phyloP scores from a whole-genome alignment of 2,797 vertebrate species.

The Ataeniobius toweri region DNA sequence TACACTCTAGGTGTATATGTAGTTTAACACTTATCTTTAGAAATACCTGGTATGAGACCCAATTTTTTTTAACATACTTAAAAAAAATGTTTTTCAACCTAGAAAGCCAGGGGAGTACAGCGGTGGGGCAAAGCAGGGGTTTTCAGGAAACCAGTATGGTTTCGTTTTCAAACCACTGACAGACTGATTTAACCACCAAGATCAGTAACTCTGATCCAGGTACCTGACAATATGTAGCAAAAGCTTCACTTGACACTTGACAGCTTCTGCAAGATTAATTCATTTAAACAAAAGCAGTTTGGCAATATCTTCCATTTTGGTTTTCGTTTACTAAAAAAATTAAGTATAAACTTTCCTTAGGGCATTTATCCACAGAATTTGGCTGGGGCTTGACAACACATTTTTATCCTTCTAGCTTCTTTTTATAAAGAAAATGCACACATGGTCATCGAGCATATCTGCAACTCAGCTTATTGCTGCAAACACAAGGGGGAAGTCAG shows the following conservation, averaged over 20 bases:
- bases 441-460: neutral
- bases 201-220: constrained; percentile 40
- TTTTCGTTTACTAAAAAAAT: too few relatives aligned
- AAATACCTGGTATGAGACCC: too few relatives aligned
- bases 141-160: constrained; percentile 52
- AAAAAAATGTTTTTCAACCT: constrained; percentile 8
- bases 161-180: constrained; percentile 50
- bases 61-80: too few relatives aligned
- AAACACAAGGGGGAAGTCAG: neutral
- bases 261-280: neutral
- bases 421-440: neutral
- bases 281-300: neutral
- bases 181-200: constrained; percentile 27
- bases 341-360: neutral
- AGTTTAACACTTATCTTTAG: neutral
- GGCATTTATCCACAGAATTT: neutral
- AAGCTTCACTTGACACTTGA: constrained; percentile 1
- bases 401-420: neutral
- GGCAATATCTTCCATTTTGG: neutral
- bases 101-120: constrained; percentile 34
- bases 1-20: neutral
- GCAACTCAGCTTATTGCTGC: neutral
- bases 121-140: constrained; percentile 21
- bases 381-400: neutral
- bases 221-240: constrained; percentile 20